phyloP scores from a whole-genome alignment of 2,888 invertebrate species.

The Callimorpha dominula region DNA sequence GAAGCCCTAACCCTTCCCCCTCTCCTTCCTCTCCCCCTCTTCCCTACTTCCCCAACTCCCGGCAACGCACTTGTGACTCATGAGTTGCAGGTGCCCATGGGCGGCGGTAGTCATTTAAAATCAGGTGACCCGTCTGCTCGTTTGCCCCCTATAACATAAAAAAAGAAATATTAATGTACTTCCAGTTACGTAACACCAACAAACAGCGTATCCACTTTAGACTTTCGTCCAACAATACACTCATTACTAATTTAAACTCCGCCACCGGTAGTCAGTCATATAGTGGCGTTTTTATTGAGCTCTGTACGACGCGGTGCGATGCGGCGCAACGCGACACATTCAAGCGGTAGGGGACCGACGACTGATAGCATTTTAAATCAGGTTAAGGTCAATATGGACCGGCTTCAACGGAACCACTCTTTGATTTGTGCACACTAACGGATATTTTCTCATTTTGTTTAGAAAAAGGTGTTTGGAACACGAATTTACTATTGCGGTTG shows the following conservation, averaged over 20 bases:
- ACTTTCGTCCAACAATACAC: conserved; percentile 74
- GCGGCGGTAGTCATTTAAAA: no score
- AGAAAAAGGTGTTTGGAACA: neutral
- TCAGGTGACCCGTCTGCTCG: no score
- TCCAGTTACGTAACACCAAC: neutral
- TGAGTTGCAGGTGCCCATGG: no score
- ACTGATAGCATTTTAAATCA: conserved; percentile 84
- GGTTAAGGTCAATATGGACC: conserved; percentile 80
- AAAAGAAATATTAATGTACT: no score
- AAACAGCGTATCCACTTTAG: conserved; percentile 56
- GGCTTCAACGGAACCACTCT: conserved; percentile 31
- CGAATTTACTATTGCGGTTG: neutral
- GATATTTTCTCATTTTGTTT: conserved; percentile 8
- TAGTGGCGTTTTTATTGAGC: conserved; percentile 73
- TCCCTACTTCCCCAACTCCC: no score
- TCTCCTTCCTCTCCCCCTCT: no score
- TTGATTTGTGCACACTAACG: conserved; percentile 34
- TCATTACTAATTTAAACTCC: conserved; percentile 82
- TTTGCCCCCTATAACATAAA: no score
- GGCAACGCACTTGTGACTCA: no score
- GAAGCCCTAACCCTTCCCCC: no score
- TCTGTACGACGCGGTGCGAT: conserved; percentile 28
- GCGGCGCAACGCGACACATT: conserved; percentile 24
- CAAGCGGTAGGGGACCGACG: conserved; percentile 42
- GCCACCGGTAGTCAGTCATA: conserved; percentile 77